Conservation (phyloP, 2,113 vertebrate species). For the Cinclus cinclus region DNA sequence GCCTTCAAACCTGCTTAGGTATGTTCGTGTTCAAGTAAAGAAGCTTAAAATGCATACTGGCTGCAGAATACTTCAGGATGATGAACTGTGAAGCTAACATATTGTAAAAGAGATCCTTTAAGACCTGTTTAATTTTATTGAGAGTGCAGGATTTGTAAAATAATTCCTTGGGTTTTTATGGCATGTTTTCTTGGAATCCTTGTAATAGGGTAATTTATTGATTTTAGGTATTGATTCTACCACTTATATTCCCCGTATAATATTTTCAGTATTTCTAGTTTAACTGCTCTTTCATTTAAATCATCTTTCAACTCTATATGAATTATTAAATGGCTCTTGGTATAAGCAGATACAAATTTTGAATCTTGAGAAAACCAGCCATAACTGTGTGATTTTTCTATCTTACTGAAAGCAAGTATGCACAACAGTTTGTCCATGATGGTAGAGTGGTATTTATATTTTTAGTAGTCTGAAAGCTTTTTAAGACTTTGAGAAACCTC, state of each 20-base stretch:
- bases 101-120: neutral
- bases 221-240: neutral
- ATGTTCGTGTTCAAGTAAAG: neutral
- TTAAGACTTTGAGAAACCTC: neutral
- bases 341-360: neutral
- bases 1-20: neutral
- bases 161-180: neutral
- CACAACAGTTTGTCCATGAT: neutral
- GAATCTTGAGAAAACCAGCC: neutral
- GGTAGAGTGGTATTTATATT: neutral
- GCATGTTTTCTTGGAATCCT: neutral
- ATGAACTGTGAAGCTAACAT: neutral
- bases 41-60: neutral
- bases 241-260: neutral
- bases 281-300: neutral
- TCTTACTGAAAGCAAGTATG: neutral
- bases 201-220: neutral
- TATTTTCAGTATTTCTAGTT: neutral
- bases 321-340: neutral
- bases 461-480: neutral
- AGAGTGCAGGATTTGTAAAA: neutral
- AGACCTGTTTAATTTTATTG: neutral
- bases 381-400: neutral
- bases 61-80: neutral
- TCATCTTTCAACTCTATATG: neutral